These are phyloP conservation scores for Dorcus hopei DNA, from an alignment of 2,888 invertebrate species.

Conservation along the genomic window DNA sequence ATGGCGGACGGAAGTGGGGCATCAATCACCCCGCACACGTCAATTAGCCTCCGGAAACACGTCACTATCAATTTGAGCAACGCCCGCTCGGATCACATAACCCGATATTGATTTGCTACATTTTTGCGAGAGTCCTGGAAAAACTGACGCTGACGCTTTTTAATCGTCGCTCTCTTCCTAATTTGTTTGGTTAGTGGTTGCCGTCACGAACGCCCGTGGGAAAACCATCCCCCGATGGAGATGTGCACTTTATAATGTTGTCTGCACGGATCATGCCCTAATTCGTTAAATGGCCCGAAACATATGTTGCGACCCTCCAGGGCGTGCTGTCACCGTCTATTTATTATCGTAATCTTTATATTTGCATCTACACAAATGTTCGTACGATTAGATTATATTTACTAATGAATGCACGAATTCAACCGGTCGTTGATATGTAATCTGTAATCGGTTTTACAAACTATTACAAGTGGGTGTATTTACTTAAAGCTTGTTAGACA, in stretches of 20 bases:
- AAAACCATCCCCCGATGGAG: slow-evolving; percentile 23
- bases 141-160: neutral
- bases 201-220: slow-evolving; percentile 42
- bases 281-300: slow-evolving; percentile 51
- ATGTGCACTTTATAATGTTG: slow-evolving; percentile 36
- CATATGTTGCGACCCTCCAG: slow-evolving; percentile 39
- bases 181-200: no score
- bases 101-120: slow-evolving; percentile 41
- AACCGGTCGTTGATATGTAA: no score
- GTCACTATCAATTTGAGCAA: slow-evolving; percentile 53
- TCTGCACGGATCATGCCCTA: slow-evolving; percentile 43
- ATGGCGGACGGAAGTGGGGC: slow-evolving; percentile 49
- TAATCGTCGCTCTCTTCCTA: slow-evolving; percentile 11
- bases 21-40: slow-evolving; percentile 52
- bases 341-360: slow-evolving; percentile 27
- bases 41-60: slow-evolving; percentile 51
- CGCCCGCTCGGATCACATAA: slow-evolving; percentile 40
- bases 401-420: no score
- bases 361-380: slow-evolving; percentile 12
- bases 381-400: neutral
- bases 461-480: no score
- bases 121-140: slow-evolving; percentile 23
- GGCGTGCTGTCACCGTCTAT: slow-evolving; percentile 30
- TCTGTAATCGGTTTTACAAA: no score
- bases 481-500: no score